phyloP scores from a whole-genome alignment of 2,797 vertebrate species.

The Acrossocheilus wenchowensis region DNA sequence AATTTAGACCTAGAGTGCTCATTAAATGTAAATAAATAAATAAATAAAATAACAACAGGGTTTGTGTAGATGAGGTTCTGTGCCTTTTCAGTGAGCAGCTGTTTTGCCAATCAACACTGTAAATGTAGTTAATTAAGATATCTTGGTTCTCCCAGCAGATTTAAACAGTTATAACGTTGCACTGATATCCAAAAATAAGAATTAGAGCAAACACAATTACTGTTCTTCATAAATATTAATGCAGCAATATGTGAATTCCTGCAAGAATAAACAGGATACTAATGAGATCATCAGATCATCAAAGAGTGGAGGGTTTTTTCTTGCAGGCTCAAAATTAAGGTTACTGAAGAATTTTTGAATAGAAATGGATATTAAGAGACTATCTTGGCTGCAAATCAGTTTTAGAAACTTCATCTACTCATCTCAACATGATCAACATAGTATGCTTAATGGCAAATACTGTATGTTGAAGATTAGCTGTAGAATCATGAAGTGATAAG shows the following conservation, averaged over 20 bases:
- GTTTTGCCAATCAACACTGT: slow-evolving; percentile 6
- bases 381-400: background rate
- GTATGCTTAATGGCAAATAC: background rate
- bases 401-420: background rate
- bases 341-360: slow-evolving; percentile 35
- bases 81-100: background rate
- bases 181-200: slow-evolving; percentile 37
- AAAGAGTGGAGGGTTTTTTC: slow-evolving; percentile 50
- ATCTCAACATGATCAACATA: background rate
- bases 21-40: slow-evolving; percentile 2
- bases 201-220: slow-evolving; percentile 51
- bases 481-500: background rate
- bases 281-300: slow-evolving; percentile 56
- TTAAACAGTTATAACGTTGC: slow-evolving; percentile 13
- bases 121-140: slow-evolving; percentile 30
- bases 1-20: background rate
- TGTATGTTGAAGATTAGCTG: background rate
- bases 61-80: background rate
- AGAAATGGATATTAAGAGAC: background rate
- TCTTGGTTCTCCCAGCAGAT: slow-evolving; percentile 31
- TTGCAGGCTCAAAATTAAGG: slow-evolving; percentile 50
- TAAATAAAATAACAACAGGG: background rate
- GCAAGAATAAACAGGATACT: slow-evolving; percentile 56
- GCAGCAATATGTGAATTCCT: slow-evolving; percentile 51
- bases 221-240: slow-evolving; percentile 63